These are phyloP conservation scores for Azemiops feae DNA, from an alignment of 2,113 vertebrate species.

Conservation along the genomic window DNA sequence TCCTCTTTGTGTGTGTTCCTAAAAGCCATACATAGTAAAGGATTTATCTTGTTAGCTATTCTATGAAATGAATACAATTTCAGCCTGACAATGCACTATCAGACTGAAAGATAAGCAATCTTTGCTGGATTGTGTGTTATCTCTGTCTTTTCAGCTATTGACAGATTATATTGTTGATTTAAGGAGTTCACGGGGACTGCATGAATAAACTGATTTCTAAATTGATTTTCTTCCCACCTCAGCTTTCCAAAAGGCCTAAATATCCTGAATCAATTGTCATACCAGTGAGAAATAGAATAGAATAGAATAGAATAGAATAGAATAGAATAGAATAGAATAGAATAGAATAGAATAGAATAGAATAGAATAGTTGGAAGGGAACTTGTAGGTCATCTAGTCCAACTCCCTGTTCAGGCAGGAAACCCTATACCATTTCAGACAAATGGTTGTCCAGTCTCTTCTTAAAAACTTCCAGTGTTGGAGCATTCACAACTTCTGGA, in stretches of 20 bases:
- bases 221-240: not conserved
- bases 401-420: no score
- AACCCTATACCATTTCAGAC: no score
- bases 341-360: no score
- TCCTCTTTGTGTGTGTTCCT: not conserved
- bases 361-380: no score
- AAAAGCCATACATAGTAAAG: not conserved
- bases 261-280: not conserved
- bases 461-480: no score
- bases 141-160: not conserved
- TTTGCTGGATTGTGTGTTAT: not conserved
- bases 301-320: no score
- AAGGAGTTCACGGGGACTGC: not conserved
- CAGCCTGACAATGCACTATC: no score
- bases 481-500: no score
- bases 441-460: no score
- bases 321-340: no score
- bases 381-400: no score
- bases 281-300: not conserved
- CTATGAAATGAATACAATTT: not conserved
- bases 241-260: not conserved
- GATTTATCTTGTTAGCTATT: not conserved
- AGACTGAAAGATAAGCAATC: not conserved
- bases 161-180: not conserved
- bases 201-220: not conserved